Percentiles rank a stretch among this genome's conserved stretches.
Evolutionary conservation across 2,888 invertebrate species (phyloP).

Genomic region (Caenorhabditis imperialis): DNA sequence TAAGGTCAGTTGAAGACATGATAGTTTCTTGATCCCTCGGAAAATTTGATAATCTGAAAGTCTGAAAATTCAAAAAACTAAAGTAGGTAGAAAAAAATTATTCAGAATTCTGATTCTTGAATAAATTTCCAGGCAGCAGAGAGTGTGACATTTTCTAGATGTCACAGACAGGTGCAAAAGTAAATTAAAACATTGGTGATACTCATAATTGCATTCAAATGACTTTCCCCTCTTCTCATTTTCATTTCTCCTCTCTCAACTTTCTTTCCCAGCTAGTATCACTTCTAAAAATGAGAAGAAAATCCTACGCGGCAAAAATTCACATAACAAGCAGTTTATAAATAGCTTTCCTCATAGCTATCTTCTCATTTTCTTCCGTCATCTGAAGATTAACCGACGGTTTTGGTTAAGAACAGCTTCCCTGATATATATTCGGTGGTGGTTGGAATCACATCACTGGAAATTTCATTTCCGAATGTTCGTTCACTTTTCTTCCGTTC

Average conservation of each 20-base stretch:
- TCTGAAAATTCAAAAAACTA: too few species aligned
- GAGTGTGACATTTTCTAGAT: not conserved
- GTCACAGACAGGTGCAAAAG: slow-evolving; percentile 40
- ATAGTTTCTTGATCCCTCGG: too few species aligned
- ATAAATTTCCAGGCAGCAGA: not conserved
- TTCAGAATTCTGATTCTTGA: not conserved
- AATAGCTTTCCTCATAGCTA: slow-evolving; percentile 32
- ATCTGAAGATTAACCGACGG: slow-evolving; percentile 30
- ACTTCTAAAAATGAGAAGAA: too few species aligned
- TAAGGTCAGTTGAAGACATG: slow-evolving; percentile 21
- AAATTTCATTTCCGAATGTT: not conserved
- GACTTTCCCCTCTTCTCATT: slow-evolving; percentile 2
- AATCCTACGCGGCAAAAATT: slow-evolving; percentile 1
- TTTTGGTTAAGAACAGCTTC: slow-evolving; percentile 24
- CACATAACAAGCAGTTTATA: slow-evolving; percentile 14
- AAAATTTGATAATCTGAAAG: too few species aligned
- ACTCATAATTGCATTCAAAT: slow-evolving; percentile 35
- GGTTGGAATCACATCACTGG: slow-evolving; percentile 12
- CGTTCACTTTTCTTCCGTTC: not conserved
- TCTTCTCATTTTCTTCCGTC: slow-evolving; percentile 26
- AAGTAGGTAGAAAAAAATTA: too few species aligned
- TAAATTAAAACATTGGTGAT: slow-evolving; percentile 27
- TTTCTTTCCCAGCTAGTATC: slow-evolving; percentile 6
- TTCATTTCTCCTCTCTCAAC: not conserved
- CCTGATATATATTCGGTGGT: not conserved